Conservation (phyloP, 2,113 vertebrate genomes). For the Delphinus delphis region DNA sequence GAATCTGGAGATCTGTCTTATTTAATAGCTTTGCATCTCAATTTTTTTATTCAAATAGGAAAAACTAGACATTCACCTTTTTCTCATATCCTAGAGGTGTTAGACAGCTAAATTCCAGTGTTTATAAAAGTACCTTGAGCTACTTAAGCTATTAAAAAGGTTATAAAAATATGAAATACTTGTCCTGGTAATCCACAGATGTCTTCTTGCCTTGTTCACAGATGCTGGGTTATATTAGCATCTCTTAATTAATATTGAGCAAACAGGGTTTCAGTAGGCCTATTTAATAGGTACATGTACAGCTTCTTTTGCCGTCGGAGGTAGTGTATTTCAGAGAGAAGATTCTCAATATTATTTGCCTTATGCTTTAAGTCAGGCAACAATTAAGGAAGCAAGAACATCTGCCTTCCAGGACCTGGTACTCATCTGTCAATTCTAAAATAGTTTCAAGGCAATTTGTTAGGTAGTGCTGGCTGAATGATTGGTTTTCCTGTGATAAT, state of each 20-base stretch:
- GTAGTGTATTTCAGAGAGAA: background rate
- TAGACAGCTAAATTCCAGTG: background rate
- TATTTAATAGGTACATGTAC: background rate
- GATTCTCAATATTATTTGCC: slow-evolving; percentile 41
- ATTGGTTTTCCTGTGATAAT: slow-evolving; percentile 46
- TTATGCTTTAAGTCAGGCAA: slow-evolving; percentile 50
- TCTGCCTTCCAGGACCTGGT: slow-evolving; percentile 15
- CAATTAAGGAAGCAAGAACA: slow-evolving; percentile 49
- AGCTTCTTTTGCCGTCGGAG: slow-evolving; percentile 11
- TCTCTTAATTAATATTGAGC: slow-evolving; percentile 49
- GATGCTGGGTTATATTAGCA: slow-evolving; percentile 41
- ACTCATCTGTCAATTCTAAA: slow-evolving; percentile 56
- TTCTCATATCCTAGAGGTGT: background rate
- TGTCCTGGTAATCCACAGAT: slow-evolving; percentile 20
- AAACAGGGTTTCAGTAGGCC: slow-evolving; percentile 14
- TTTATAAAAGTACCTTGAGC: slow-evolving; percentile 7
- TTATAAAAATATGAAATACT: slow-evolving; percentile 48
- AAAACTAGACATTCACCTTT: background rate
- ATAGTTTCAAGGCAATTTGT: slow-evolving; percentile 49
- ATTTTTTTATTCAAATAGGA: background rate
- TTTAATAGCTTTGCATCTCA: background rate
- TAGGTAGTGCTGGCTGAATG: background rate
- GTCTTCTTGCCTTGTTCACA: slow-evolving; percentile 27
- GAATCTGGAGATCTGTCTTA: background rate
- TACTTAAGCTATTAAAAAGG: background rate